Evolutionary conservation across 2,888 invertebrate genomes (phyloP), one percentile per base, ranked within the genome.

Genomic region (Strigamia maritima): DNA sequence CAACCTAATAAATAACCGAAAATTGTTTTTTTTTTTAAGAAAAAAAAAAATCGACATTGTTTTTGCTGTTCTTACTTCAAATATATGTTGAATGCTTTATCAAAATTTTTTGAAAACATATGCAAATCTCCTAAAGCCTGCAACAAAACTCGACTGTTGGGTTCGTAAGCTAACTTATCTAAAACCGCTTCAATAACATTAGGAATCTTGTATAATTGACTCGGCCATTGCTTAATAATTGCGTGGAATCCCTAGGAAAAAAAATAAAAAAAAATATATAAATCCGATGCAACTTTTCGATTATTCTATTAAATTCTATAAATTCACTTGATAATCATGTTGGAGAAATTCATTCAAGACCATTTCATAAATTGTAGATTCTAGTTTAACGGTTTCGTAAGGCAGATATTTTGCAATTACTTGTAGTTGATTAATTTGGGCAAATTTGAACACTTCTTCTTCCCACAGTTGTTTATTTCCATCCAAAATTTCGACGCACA

Each of bases 331-430:
- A 6, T 93, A 90, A 86, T 97, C 94, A 78, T 92, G 90, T 85
- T 93, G 93, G 0, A 98, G 88, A 86, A 93, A 97, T 86, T 98
- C 97, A 84, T 93, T 94, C 31, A 98, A 89, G 81, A 98, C 94
- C 90, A 96, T 92, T 87, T 98, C 97, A 85, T 98, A 98, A 81
- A 96, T 92, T 79, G 94, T 91, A 0, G 94, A 91, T 85, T 92
- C 92, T 77, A 96, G 87, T 80, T 91, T 90, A 79, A 91, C 91
- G 78, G 93, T 92, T 22, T 82, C 81, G 82, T 91, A 90, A 0
- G 95, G 95, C 80, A 96, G 89, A 85, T 94, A 94, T 0, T 91
- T 89, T 84, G 94, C 92, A 28, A 94, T 90, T 12, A 93, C 90
- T 83, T 93, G 88, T 24, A 97, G 87, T 84, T 95, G 94, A 82